Conservation (phyloP, 2,888 invertebrate species). For the Lysandra coridon region DNA sequence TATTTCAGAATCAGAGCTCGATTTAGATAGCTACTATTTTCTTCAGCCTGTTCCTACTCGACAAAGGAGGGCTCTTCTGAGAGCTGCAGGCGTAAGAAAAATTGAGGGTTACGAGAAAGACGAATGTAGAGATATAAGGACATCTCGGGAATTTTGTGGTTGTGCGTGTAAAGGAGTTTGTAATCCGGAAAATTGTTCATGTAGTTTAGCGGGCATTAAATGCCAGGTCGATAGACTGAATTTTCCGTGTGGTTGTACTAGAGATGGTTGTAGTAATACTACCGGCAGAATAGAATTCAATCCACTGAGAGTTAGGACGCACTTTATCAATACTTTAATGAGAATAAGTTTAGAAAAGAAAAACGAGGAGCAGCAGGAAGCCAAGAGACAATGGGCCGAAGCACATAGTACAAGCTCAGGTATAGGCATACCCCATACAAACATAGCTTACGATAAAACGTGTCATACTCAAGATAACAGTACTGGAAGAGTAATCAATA, state of each 20-base stretch:
- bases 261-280: constrained; percentile 95
- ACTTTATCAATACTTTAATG: constrained; percentile 98
- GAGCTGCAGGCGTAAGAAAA: constrained; percentile 96
- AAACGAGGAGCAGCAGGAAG: constrained; percentile 82
- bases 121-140: constrained; percentile 94
- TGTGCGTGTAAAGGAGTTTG: constrained; percentile 96
- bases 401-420: constrained; percentile 59
- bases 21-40: constrained; percentile 94
- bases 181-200: constrained; percentile 97
- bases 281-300: constrained; percentile 98
- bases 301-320: constrained; percentile 95
- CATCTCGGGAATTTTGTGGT: constrained; percentile 95
- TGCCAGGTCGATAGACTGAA: constrained; percentile 98
- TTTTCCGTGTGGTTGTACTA: constrained; percentile 97
- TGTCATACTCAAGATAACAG: constrained; percentile 54
- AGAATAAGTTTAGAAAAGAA: constrained; percentile 93
- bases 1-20: constrained; percentile 90
- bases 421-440: constrained; percentile 59
- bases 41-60: constrained; percentile 95
- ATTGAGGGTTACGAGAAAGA: constrained; percentile 96
- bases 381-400: constrained; percentile 74
- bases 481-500: constrained; percentile 50
- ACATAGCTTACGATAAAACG: constrained; percentile 63
- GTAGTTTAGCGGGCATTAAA: constrained; percentile 96
- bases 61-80: constrained; percentile 91